A percentile compares a stretch with the other conserved stretches of the same genome.
Evolutionary conservation across 2,888 invertebrate genomes (phyloP).

Genomic region (Thalpophila matura): DNA sequence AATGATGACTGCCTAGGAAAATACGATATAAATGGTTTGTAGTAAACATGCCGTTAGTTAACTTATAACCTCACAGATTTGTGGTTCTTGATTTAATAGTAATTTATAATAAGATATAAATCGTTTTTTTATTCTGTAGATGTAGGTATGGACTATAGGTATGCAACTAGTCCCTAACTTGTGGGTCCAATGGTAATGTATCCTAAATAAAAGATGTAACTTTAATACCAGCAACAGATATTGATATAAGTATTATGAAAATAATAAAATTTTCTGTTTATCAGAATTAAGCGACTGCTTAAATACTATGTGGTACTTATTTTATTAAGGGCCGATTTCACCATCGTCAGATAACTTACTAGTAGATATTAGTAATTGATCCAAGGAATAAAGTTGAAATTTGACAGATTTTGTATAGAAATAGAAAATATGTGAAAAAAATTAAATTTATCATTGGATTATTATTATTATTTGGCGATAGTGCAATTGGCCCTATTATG

Average conservation of each 20-base stretch:
- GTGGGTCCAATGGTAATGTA: constrained; percentile 49
- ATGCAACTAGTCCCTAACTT: constrained; percentile 31
- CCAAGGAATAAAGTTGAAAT: no score
- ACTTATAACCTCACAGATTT: constrained; percentile 6
- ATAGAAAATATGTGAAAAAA: no score
- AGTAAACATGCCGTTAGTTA: constrained; percentile 14
- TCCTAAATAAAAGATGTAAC: constrained; percentile 53
- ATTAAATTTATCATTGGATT: no score
- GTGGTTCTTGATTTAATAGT: constrained; percentile 11
- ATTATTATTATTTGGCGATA: no score
- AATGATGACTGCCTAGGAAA: constrained; percentile 29
- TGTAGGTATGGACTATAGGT: constrained; percentile 27
- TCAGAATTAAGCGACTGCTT: not conserved
- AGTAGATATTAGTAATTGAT: no score
- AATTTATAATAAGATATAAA: constrained; percentile 7
- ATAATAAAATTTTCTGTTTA: constrained; percentile 26
- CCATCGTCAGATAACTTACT: no score
- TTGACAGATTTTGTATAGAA: no score
- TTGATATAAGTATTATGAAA: constrained; percentile 35
- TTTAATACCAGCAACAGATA: constrained; percentile 48
- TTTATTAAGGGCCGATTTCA: no score
- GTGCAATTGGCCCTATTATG: no score
- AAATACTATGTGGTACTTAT: not conserved
- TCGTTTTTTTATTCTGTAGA: constrained; percentile 15
- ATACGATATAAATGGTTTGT: constrained; percentile 23